Evolutionary conservation across 2,888 invertebrate genomes (phyloP).

Genomic region (Sphaerophoria rueppellii): DNA sequence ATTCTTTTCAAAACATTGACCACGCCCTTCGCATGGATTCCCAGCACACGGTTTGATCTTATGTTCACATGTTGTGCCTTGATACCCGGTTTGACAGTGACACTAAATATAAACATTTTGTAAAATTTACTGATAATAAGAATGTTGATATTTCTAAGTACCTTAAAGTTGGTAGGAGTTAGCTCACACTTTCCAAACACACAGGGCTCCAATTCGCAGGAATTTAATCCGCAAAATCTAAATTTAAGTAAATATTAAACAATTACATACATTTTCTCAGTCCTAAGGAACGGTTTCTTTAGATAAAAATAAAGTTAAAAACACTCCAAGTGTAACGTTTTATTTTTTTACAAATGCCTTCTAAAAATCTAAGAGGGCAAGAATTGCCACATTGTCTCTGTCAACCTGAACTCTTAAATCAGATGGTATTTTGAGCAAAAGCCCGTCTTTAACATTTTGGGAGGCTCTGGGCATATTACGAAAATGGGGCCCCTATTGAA

Average conservation of each 20-base stretch:
- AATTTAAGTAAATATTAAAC: not conserved
- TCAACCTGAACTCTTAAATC: no score
- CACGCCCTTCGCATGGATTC: conserved; percentile 89
- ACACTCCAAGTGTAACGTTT: no score
- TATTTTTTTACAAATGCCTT: no score
- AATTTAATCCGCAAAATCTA: conserved; percentile 89
- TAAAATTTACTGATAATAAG: not conserved
- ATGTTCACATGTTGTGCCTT: conserved; percentile 87
- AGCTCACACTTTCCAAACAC: conserved; percentile 83
- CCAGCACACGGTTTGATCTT: conserved; percentile 88
- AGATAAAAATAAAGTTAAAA: not conserved
- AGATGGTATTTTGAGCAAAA: no score
- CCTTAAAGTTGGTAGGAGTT: conserved; percentile 81
- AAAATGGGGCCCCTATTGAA: no score
- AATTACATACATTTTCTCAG: no score
- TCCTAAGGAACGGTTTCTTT: no score
- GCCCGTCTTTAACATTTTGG: no score
- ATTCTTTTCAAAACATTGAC: conserved; percentile 87
- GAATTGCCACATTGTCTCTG: no score
- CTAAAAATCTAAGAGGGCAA: no score
- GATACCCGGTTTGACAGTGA: conserved; percentile 87
- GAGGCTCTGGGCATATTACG: no score
- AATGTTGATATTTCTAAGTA: conserved; percentile 47
- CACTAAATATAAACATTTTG: conserved; percentile 82
- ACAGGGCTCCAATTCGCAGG: conserved; percentile 87